These are phyloP conservation scores for Taenaris catops DNA, from an alignment of 2,888 invertebrate genomes.

Conservation along the genomic window DNA sequence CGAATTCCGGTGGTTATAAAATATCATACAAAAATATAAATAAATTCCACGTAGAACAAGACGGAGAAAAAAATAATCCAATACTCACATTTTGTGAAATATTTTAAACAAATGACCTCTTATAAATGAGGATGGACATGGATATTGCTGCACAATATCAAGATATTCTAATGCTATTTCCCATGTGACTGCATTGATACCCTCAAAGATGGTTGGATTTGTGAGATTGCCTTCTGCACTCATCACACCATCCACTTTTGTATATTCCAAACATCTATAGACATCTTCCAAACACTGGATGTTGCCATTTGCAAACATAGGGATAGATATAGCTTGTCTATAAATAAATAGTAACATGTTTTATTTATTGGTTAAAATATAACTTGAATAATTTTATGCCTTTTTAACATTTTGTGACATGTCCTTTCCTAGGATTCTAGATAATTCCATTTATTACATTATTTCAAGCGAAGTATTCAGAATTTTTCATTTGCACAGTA, in stretches of 20 bases:
- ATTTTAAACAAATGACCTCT: constrained; percentile 98
- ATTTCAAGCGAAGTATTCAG: too few species aligned
- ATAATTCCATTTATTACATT: too few species aligned
- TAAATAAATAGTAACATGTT: too few species aligned
- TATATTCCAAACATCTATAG: constrained; percentile 89
- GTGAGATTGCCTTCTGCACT: constrained; percentile 97
- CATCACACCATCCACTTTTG: constrained; percentile 94
- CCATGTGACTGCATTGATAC: constrained; percentile 90
- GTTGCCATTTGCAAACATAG: constrained; percentile 98
- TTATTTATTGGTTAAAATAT: too few species aligned
- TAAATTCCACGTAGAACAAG: too few species aligned
- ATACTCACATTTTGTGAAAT: constrained; percentile 93
- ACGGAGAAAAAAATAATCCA: not conserved
- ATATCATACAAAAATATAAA: too few species aligned
- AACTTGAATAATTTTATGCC: too few species aligned
- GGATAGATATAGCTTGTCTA: constrained; percentile 92
- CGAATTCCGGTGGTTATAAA: too few species aligned
- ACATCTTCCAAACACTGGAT: constrained; percentile 95
- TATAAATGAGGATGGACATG: constrained; percentile 93
- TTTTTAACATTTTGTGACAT: too few species aligned
- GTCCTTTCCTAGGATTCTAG: too few species aligned
- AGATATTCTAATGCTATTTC: constrained; percentile 94
- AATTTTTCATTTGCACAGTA: too few species aligned
- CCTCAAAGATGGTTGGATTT: constrained; percentile 95
- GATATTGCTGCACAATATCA: constrained; percentile 88